Evolutionary conservation across 1,140 invertebrate genomes (phyloP).

Genomic region (Hyles euphorbiae): DNA sequence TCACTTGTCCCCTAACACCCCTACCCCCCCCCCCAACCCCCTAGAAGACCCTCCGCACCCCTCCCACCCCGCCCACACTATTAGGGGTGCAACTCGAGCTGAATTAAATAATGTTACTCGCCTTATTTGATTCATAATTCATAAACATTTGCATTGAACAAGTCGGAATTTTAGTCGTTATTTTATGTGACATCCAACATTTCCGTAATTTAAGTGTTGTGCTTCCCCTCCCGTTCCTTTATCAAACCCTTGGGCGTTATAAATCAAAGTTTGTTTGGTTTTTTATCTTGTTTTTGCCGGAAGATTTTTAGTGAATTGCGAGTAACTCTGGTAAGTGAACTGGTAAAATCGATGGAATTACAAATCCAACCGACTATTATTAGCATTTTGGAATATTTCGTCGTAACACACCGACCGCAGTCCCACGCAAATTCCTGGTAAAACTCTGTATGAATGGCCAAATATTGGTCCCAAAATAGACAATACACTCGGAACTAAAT

Average conservation of each 20-base stretch:
- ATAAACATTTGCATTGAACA: slow-evolving; percentile 22
- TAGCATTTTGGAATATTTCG: too few species aligned
- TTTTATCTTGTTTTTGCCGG: too few species aligned
- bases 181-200: too few species aligned
- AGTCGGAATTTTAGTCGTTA: slow-evolving; percentile 20
- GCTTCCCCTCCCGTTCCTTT: too few species aligned
- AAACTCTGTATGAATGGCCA: too few species aligned
- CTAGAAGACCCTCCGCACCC: neutral
- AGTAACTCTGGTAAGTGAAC: slow-evolving; percentile 14
- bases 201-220: too few species aligned
- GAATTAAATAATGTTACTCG: slow-evolving; percentile 47
- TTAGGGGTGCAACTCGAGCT: slow-evolving; percentile 28
- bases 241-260: too few species aligned
- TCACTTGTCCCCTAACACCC: slow-evolving; percentile 48
- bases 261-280: slow-evolving; percentile 6
- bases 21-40: slow-evolving; percentile 18
- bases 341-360: slow-evolving; percentile 69
- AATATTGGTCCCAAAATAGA: too few species aligned
- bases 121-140: neutral
- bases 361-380: neutral
- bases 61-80: slow-evolving; percentile 11
- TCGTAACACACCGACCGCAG: too few species aligned
- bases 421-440: too few species aligned
- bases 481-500: too few species aligned
- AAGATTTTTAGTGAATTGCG: too few species aligned